Percentiles rank a stretch among this genome's conserved stretches.
Evolutionary conservation across 2,113 vertebrate genomes (phyloP).

Genomic region (Thinocorus orbignyianus): DNA sequence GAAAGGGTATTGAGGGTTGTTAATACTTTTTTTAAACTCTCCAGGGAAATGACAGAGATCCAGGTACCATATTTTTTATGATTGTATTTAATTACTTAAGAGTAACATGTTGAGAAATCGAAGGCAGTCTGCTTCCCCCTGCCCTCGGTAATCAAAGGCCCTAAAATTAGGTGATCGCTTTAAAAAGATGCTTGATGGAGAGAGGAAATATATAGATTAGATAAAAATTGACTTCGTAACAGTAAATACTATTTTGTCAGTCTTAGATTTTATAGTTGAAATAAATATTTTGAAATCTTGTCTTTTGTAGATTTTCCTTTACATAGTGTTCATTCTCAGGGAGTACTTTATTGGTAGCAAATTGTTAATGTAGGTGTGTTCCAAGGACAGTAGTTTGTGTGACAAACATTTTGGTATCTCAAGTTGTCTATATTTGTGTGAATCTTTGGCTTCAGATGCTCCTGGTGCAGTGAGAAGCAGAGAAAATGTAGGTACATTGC

Average conservation of each 20-base stretch:
- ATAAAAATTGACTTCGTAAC: background rate
- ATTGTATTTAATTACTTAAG: background rate
- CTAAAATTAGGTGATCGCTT: background rate
- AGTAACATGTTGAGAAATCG: background rate
- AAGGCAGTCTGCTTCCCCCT: background rate
- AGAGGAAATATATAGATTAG: background rate
- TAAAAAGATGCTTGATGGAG: background rate
- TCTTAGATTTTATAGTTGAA: background rate
- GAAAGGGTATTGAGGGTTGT: background rate
- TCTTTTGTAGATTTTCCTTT: background rate
- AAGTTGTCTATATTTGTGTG: accelerated
- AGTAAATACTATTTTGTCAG: background rate
- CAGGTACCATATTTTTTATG: background rate
- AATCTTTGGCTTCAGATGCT: background rate
- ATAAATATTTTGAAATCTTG: background rate
- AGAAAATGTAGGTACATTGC: background rate
- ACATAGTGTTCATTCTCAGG: background rate
- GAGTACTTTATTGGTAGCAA: background rate
- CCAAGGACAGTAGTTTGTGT: background rate
- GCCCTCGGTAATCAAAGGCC: background rate
- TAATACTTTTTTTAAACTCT: background rate
- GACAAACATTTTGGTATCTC: background rate
- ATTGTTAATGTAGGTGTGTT: background rate
- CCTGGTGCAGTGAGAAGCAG: background rate
- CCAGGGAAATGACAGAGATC: background rate